A percentile compares a stretch with the other conserved stretches of the same genome.
phyloP scores from a whole-genome alignment of 35 echinoderm and acorn worm species.

The Eucidaris tribuloides region DNA sequence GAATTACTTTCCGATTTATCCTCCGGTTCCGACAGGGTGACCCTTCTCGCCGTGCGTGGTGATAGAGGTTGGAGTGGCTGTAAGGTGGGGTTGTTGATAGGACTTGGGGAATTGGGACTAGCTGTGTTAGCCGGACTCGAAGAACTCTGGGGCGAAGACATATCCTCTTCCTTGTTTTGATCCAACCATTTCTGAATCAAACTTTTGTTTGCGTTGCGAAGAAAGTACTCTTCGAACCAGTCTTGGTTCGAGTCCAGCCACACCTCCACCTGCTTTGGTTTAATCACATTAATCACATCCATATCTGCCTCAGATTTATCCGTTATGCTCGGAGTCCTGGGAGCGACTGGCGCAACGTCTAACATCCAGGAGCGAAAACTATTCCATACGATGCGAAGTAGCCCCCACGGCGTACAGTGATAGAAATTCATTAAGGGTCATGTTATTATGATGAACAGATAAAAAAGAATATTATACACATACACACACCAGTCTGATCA shows the following conservation, averaged over 20 bases:
- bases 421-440: conserved; percentile 55
- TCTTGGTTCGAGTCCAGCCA: conserved; percentile 80
- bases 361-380: conserved; percentile 32
- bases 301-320: conserved; percentile 30
- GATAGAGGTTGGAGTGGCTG: not conserved
- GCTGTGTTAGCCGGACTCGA: not conserved
- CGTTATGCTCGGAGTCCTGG: not conserved
- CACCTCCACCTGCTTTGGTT: conserved; percentile 55
- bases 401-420: conserved; percentile 27
- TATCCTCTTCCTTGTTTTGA: conserved; percentile 18
- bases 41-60: not conserved
- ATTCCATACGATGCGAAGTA: conserved; percentile 39
- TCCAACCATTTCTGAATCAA: conserved; percentile 83
- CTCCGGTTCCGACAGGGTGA: conserved; percentile 33
- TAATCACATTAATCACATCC: conserved; percentile 22
- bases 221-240: conserved; percentile 92
- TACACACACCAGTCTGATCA: too few species aligned
- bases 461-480: too few species aligned
- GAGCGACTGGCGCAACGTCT: conserved; percentile 2
- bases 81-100: not conserved
- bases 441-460: not conserved
- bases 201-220: conserved; percentile 51
- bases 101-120: not conserved
- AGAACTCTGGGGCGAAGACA: not conserved
- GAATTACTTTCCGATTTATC: conserved; percentile 73